Evolutionary conservation across 1,140 invertebrate genomes (phyloP).

Genomic region (Aplysia californica): DNA sequence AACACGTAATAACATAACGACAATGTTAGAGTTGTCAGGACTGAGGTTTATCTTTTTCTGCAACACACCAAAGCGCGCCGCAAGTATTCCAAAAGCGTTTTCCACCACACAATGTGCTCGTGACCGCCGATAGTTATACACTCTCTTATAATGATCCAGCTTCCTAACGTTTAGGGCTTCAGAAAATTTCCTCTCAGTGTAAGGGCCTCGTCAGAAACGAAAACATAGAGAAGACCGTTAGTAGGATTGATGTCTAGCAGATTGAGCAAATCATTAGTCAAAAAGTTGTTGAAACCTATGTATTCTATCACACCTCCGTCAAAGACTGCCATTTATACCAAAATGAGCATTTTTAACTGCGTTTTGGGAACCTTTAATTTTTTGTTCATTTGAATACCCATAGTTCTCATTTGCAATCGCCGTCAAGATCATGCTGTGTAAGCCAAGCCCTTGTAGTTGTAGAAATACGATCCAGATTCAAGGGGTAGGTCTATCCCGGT

Average conservation of each 20-base stretch:
- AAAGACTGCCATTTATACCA: not conserved
- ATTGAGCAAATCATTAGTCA: not conserved
- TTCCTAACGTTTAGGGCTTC: not conserved
- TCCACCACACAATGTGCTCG: conserved; percentile 47
- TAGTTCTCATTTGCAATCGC: not conserved
- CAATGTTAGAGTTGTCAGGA: not conserved
- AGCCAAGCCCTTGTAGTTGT: not conserved
- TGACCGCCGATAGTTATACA: conserved; percentile 69
- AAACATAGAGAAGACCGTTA: not conserved
- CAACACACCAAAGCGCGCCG: conserved; percentile 29
- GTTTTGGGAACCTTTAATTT: too few relatives aligned
- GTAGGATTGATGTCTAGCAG: not conserved
- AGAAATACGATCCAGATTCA: not conserved
- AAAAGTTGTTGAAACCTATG: not conserved
- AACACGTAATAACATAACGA: not conserved
- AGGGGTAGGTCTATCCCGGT: not conserved
- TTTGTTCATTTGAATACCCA: too few relatives aligned
- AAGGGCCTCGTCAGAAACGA: not conserved
- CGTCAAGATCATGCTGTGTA: not conserved
- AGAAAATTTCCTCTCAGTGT: not conserved
- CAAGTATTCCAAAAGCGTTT: conserved; percentile 38
- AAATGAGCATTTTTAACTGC: too few relatives aligned
- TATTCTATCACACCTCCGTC: not conserved
- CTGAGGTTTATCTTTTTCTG: not conserved
- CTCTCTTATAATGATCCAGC: conserved; percentile 40